Base-by-base conservation (phyloP, 2,113 vertebrate species). In the Phrynosoma blainvillii region DNA sequence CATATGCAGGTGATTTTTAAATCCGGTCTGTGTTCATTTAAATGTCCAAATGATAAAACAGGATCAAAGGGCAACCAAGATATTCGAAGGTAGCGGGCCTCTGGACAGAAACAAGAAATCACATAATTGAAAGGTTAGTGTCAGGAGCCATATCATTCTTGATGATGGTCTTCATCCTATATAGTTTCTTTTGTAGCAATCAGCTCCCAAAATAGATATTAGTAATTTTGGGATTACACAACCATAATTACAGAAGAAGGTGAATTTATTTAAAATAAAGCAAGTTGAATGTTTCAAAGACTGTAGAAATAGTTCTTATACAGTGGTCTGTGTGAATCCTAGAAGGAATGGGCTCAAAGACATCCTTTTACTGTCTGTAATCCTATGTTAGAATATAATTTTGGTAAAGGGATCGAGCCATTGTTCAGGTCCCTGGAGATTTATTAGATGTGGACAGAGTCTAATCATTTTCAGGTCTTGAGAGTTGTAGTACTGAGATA, bases 401-500 rank as follows among this genome's bases (percentile, higher is more conserved):
- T 89, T 88, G 74, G 52, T 25, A 77, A 77, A 47, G 9, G 30
- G 13, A 36, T 73, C 27, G 80, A 82, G 14, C 6, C 77, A 54
- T 85, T 90, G 81, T 70, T 92, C 76, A n/a, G 36, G 32, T 79
- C 80, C 85, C 18, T 62, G 52, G 42, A 79, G 42, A 79, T 82
- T 77, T 73, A 27, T 62, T 91, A 82, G 76, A 20, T 59, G 54
- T 25, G n/a, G 79, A 87, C 10, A 75, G 11, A 42, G 5, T 90
- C 14, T 82, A 92, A 90, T 83, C 12, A 89, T 54, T 92, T 84
- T 6, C 59, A 66, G 36, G 90, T 89, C 77, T 32, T 32, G 1
- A 23, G n/a, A 1, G 13, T 3, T 90, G 68, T 91, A 91, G 86
- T n/a, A 32, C 25, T 87, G 89, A 87, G 30, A 84, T 87, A 90